Percentiles rank a stretch among this genome's conserved stretches.
phyloP scores from a whole-genome alignment of 2,888 invertebrate genomes.

The Ochropleura leucogaster region DNA sequence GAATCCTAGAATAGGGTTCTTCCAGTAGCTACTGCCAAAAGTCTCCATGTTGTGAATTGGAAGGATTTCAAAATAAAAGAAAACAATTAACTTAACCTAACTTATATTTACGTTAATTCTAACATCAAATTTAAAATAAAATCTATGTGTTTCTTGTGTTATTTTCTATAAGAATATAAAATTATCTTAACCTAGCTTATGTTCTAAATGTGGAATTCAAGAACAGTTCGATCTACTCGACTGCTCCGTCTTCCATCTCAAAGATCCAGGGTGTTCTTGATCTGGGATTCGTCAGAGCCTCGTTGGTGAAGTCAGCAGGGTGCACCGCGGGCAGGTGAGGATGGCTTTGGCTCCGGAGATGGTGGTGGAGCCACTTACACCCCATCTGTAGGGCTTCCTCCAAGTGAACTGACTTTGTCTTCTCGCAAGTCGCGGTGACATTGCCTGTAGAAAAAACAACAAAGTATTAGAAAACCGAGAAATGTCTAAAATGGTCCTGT shows the following conservation, averaged over 20 bases:
- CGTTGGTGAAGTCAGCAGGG: slow-evolving; percentile 35
- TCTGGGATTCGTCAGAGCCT: slow-evolving; percentile 27
- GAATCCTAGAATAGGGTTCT: too few relatives aligned
- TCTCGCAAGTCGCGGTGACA: too few relatives aligned
- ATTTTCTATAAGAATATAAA: background rate
- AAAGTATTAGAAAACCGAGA: too few relatives aligned
- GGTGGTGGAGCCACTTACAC: slow-evolving; percentile 35
- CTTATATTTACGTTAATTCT: too few relatives aligned
- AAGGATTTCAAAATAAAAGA: too few relatives aligned
- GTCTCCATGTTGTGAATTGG: too few relatives aligned
- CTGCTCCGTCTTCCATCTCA: background rate
- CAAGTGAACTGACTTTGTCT: too few relatives aligned
- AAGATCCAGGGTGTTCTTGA: background rate
- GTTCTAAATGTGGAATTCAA: background rate
- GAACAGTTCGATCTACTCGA: background rate
- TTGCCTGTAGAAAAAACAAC: too few relatives aligned
- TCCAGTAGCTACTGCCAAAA: too few relatives aligned
- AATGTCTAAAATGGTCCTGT: too few relatives aligned
- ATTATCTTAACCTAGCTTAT: background rate
- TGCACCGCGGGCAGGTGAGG: slow-evolving; percentile 44
- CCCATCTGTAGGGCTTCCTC: slow-evolving; percentile 3
- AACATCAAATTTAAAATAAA: too few relatives aligned
- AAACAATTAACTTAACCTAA: too few relatives aligned
- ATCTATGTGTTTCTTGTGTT: background rate
- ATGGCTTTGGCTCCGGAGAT: slow-evolving; percentile 24